Evolutionary conservation across 2,888 invertebrate genomes (phyloP).

Genomic region (Lochmaea capreae): DNA sequence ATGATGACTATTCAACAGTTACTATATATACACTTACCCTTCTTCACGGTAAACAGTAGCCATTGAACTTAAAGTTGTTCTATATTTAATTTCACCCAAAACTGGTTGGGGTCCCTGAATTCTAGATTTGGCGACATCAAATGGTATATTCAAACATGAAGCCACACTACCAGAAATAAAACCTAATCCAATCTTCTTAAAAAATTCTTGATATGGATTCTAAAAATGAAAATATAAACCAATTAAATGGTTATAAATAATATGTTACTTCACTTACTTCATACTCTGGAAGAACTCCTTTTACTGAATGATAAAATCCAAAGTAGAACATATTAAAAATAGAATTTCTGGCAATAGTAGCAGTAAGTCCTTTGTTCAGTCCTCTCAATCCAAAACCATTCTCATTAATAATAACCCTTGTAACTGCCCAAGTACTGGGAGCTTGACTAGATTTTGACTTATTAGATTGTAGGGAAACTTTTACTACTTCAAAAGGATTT

Average conservation of each 20-base stretch:
- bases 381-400: slow-evolving; percentile 85
- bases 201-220: slow-evolving; percentile 78
- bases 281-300: slow-evolving; percentile 76
- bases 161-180: slow-evolving; percentile 89
- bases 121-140: slow-evolving; percentile 95
- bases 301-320: slow-evolving; percentile 94
- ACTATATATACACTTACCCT: slow-evolving; percentile 73
- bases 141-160: slow-evolving; percentile 91
- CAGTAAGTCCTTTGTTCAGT: slow-evolving; percentile 87
- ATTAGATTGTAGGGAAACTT: slow-evolving; percentile 88
- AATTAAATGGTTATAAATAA: not conserved
- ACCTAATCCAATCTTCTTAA: slow-evolving; percentile 83
- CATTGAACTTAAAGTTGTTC: slow-evolving; percentile 80
- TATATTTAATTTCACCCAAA: slow-evolving; percentile 80
- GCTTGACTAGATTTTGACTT: slow-evolving; percentile 72
- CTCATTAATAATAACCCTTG: slow-evolving; percentile 80
- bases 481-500: slow-evolving; percentile 96
- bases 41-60: slow-evolving; percentile 84
- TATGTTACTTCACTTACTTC: slow-evolving; percentile 65
- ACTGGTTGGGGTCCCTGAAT: slow-evolving; percentile 93
- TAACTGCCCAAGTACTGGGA: slow-evolving; percentile 77
- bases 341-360: slow-evolving; percentile 90
- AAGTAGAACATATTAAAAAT: slow-evolving; percentile 95
- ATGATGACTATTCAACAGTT: too few species aligned
- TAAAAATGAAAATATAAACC: slow-evolving; percentile 58